phyloP scores from a whole-genome alignment of 1,140 invertebrate species.

The Habropoda laboriosa region DNA sequence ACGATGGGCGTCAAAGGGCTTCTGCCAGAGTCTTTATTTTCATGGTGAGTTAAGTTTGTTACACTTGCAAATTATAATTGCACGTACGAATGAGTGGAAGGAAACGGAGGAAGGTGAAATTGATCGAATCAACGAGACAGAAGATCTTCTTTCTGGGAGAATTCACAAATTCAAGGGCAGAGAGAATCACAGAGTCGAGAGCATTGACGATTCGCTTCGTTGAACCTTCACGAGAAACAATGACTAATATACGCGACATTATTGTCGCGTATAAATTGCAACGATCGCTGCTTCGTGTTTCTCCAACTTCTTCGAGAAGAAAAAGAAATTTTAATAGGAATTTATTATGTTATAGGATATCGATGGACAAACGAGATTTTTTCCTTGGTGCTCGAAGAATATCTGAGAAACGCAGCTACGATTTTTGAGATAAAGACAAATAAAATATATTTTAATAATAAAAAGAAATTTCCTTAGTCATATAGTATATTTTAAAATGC shows the following conservation, averaged over 20 bases:
- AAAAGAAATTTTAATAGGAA: not conserved
- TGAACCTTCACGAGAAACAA: not conserved
- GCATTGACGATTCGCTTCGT: not conserved
- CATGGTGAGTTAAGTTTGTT: not conserved
- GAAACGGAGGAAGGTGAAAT: not conserved
- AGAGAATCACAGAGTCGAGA: not conserved
- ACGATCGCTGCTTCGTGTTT: not conserved
- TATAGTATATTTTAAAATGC: no score
- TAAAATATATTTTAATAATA: no score
- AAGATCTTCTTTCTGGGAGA: slow-evolving; percentile 7
- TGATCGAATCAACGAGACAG: not conserved
- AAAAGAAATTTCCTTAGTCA: no score
- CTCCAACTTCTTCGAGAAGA: no score
- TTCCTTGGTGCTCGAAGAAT: no score
- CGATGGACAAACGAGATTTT: no score
- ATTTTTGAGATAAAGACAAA: no score
- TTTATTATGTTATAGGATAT: no score
- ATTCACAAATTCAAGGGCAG: slow-evolving; percentile 23
- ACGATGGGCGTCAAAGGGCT: no score
- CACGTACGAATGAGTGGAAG: not conserved
- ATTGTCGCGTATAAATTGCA: not conserved
- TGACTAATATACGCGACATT: not conserved
- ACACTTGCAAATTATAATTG: not conserved
- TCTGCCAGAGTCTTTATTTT: not conserved
- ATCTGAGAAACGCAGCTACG: no score